phyloP scores from a whole-genome alignment of 2,888 invertebrate species.

The Thumatha senex region DNA sequence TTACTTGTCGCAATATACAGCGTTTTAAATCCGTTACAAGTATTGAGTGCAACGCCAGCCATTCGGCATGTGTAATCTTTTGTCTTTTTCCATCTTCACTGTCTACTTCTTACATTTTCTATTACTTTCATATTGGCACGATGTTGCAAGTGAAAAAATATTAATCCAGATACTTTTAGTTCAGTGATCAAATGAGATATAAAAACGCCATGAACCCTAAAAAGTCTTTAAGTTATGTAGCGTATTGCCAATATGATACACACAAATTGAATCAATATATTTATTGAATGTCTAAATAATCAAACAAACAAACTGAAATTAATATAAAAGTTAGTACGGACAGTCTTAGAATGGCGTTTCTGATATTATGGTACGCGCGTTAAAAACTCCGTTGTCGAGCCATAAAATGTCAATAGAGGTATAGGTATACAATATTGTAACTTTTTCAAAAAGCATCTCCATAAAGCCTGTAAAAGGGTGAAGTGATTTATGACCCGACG shows the following conservation, averaged over 20 bases:
- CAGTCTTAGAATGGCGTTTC: no score
- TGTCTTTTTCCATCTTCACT: not conserved
- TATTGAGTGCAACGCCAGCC: not conserved
- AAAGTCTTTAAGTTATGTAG: not conserved
- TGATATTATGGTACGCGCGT: no score
- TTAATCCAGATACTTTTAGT: no score
- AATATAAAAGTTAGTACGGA: not conserved
- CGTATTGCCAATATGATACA: not conserved
- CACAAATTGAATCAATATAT: not conserved
- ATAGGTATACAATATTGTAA: no score
- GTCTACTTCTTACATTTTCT: not conserved
- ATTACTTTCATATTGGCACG: not conserved
- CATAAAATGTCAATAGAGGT: no score
- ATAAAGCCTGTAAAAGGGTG: no score
- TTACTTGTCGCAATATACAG: no score
- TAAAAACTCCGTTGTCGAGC: no score
- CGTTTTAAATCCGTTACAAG: no score
- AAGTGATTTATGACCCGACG: no score
- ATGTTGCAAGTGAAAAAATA: not conserved
- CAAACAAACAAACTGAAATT: not conserved
- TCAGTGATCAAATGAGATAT: no score
- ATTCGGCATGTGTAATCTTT: not conserved
- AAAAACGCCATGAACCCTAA: not conserved
- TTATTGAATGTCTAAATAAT: not conserved
- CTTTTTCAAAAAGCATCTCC: no score